A percentile compares a stretch with the other conserved stretches of the same genome.
Evolutionary conservation across 2,113 vertebrate species (phyloP).

Genomic region (Meles meles): DNA sequence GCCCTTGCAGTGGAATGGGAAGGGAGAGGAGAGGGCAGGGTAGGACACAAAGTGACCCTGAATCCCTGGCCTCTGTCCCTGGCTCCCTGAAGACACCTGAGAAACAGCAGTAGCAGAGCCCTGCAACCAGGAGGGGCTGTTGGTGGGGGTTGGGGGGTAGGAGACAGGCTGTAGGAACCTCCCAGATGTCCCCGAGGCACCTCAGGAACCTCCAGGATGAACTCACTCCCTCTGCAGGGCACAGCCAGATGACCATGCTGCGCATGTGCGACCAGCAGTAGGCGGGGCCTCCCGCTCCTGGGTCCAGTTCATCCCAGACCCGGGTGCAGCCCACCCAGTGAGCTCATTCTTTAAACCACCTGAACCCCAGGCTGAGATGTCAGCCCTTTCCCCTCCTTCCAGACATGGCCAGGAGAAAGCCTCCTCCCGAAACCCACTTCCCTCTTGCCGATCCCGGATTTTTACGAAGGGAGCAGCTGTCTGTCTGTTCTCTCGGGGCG

Average conservation of each 20-base stretch:
- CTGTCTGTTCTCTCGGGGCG: too few species aligned
- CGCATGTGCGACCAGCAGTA: not conserved
- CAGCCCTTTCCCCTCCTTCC: not conserved
- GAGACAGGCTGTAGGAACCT: not conserved
- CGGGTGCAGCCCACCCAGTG: not conserved
- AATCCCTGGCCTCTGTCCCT: not conserved
- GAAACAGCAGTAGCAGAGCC: not conserved
- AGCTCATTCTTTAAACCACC: not conserved
- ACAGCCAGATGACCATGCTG: not conserved
- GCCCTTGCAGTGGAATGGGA: not conserved
- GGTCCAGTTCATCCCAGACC: not conserved
- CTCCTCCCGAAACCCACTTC: not conserved
- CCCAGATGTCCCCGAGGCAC: accelerated
- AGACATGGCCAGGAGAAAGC: not conserved
- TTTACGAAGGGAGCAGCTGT: too few species aligned
- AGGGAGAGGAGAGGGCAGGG: too few species aligned
- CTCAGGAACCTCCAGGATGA: not conserved
- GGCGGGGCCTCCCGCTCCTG: not conserved
- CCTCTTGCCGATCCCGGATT: too few species aligned
- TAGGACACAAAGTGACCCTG: too few species aligned
- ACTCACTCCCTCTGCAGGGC: not conserved
- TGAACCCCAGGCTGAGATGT: not conserved
- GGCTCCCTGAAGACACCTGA: not conserved
- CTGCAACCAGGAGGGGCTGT: not conserved
- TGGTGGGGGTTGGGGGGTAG: accelerated